These are phyloP conservation scores for Cheilosia grossa DNA, from an alignment of 2,888 invertebrate species.

Conservation along the genomic window DNA sequence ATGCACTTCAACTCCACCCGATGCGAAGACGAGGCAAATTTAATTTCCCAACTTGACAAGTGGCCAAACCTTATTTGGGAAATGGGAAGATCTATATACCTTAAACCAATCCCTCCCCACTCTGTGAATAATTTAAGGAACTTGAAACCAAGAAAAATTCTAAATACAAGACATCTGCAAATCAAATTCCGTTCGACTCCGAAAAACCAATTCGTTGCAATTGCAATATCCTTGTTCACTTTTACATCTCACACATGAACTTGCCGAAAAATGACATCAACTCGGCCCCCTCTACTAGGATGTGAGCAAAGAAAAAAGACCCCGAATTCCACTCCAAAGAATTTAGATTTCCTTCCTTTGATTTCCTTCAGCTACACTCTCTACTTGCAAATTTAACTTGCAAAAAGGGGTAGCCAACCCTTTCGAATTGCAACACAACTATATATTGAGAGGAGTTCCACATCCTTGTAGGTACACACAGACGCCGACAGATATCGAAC, in stretches of 20 bases:
- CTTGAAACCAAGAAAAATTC: slow-evolving; percentile 33
- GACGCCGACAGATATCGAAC: slow-evolving; percentile 66
- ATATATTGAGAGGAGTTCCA: slow-evolving; percentile 12
- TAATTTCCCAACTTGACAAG: slow-evolving; percentile 1
- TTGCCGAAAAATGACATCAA: slow-evolving; percentile 28
- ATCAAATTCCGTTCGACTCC: slow-evolving; percentile 48
- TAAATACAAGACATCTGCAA: slow-evolving; percentile 55
- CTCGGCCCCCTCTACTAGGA: neutral
- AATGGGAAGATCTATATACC: neutral
- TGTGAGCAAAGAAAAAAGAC: slow-evolving; percentile 23
- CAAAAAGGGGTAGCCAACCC: slow-evolving; percentile 52
- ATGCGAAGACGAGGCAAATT: neutral
- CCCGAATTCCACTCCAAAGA: slow-evolving; percentile 61
- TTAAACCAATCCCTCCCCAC: slow-evolving; percentile 2
- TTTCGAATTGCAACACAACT: slow-evolving; percentile 38
- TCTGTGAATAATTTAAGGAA: slow-evolving; percentile 48
- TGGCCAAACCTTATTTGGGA: neutral
- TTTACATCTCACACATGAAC: slow-evolving; percentile 58
- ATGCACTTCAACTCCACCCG: neutral
- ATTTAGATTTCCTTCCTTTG: slow-evolving; percentile 68
- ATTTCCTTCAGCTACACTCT: slow-evolving; percentile 17
- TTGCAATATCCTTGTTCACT: slow-evolving; percentile 67
- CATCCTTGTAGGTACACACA: slow-evolving; percentile 10
- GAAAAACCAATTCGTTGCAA: slow-evolving; percentile 61
- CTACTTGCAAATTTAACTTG: slow-evolving; percentile 47